Evolutionary conservation across 2,113 vertebrate species (phyloP).

Genomic region (Chlamydotis undulata): DNA sequence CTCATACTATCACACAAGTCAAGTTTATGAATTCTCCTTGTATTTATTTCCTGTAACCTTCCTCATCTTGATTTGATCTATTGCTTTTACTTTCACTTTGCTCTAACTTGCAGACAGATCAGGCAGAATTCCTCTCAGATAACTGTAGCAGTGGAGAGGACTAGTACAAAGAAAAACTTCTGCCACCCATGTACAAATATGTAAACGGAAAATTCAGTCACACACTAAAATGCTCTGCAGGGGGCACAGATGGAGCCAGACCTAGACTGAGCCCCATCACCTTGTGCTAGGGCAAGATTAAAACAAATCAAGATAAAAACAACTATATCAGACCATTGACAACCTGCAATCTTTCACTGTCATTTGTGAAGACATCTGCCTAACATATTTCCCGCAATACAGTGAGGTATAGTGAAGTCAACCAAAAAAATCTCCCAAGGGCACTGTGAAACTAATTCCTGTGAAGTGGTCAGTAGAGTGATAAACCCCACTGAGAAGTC

Average conservation of each 20-base stretch:
- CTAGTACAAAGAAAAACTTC: neutral
- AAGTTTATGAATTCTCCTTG: neutral
- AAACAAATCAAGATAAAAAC: neutral
- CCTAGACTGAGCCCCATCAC: neutral
- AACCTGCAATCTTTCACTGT: neutral
- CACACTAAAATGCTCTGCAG: neutral
- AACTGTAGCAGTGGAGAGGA: neutral
- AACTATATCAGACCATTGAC: neutral
- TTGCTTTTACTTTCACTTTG: neutral
- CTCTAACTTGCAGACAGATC: neutral
- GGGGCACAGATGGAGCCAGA: neutral
- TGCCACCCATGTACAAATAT: neutral
- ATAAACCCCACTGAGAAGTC: neutral
- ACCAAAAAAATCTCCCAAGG: neutral
- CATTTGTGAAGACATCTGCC: neutral
- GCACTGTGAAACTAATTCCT: neutral
- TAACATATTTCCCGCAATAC: neutral
- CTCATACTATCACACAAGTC: neutral
- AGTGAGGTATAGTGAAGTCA: neutral
- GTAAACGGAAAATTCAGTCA: neutral
- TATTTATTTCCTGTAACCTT: neutral
- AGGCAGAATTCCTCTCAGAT: neutral
- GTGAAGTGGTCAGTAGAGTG: neutral
- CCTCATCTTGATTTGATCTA: neutral
- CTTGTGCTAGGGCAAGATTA: neutral